These are phyloP conservation scores for Hypomesus transpacificus DNA, from an alignment of 2,113 vertebrate genomes.

Conservation along the genomic window DNA sequence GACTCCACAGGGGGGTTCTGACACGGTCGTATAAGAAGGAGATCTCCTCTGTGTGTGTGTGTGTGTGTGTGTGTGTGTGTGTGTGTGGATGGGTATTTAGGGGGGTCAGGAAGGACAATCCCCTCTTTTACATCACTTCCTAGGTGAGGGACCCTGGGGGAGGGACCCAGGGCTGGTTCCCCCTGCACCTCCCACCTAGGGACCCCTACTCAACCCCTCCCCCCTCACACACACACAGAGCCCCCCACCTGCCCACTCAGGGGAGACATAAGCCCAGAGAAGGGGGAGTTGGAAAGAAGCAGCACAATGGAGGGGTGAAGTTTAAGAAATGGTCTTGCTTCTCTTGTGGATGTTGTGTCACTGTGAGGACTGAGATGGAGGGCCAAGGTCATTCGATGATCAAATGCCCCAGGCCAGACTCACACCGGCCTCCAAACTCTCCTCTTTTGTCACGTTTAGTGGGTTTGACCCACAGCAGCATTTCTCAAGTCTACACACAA, in stretches of 20 bases:
- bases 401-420: constrained; percentile 6
- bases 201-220: constrained; percentile 49
- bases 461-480: constrained; percentile 36
- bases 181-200: constrained; percentile 30
- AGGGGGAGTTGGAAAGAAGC: constrained; percentile 51
- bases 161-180: constrained; percentile 44
- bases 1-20: no score
- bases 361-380: constrained; percentile 24
- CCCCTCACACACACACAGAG: constrained; percentile 42
- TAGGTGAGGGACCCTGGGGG: constrained; percentile 20
- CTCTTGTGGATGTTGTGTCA: constrained; percentile 24
- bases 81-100: constrained; percentile 14
- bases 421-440: no score
- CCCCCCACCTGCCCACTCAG: constrained; percentile 55
- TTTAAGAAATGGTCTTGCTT: constrained; percentile 60
- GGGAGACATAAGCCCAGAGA: constrained; percentile 59
- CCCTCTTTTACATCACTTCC: constrained; percentile 58
- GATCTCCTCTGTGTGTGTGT: constrained; percentile 13
- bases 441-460: constrained; percentile 55
- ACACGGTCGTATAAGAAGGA: no score
- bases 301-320: constrained; percentile 57
- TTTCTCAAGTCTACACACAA: constrained; percentile 53
- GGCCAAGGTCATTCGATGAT: constrained; percentile 62
- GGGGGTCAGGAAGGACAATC: constrained; percentile 36
- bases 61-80: constrained; percentile 5